Base-by-base conservation (phyloP, 2,888 invertebrate species). In the Apomyelois bistriatella region DNA sequence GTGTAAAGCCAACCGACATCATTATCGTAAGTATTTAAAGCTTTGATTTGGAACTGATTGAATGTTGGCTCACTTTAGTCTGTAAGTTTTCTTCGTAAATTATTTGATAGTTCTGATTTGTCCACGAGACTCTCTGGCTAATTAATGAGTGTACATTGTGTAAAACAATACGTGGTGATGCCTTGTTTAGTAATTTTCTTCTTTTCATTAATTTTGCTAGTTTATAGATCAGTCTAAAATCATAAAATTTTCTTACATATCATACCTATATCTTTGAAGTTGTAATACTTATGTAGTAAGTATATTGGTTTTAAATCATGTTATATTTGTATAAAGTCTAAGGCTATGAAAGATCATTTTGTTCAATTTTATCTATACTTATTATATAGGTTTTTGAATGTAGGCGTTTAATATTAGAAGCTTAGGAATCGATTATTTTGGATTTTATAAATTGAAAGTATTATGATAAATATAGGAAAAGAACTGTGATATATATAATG, bases 41-140 rank as follows among this genome's bases (percentile, higher is more conserved):
- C 89, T 90, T 88, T 89, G 89, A 88, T 90, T 88, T 88, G 81
- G 77, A 78, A 81, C 76, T 82, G 86, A 83, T 83, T 81, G 81
- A 76, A 81, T 77, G 83, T 79, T 78, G 81, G 82, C 79, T 81
- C 77, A 79, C 70, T 73, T 74, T 81, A 82, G 79, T 67, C 63
- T 65, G 64, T 82, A 80, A 79, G 78, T 65, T 74, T 70, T 64
- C 59, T 65, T 60, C 58, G 48, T 69, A 68, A 72, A 71, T 66
- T 73, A 66, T 68, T 59, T 63, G 65, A 52, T 64, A 55, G 63
- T 72, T 62, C 72, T 71, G 71, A 70, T 73, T 66, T 76, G 79
- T 70, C 72, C 60, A 63, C 78, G 82, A 83, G 82, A 82, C 84
- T 82, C 79, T 61, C 59, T 54, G 66, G 69, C 60, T 56, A 57